phyloP scores from a whole-genome alignment of 2,888 invertebrate genomes.

The Reticulitermes lucifugus region DNA sequence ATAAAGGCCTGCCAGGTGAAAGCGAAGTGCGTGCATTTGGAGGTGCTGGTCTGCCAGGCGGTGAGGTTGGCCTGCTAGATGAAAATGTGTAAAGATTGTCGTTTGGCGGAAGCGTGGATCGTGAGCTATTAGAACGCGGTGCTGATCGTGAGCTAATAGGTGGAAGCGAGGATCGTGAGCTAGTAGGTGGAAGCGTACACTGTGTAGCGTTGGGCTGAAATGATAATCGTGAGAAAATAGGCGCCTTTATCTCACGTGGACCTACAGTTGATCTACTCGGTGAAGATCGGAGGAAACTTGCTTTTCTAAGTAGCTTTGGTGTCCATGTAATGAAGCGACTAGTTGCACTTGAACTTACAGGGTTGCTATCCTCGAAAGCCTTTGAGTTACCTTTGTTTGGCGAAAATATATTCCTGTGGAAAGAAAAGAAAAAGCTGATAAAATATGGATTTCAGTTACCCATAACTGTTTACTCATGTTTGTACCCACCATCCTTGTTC shows the following conservation, averaged over 20 bases:
- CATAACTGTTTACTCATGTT: not conserved
- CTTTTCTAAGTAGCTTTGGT: constrained; percentile 31
- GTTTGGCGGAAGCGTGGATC: not conserved
- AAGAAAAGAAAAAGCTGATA: not conserved
- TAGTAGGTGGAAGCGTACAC: not conserved
- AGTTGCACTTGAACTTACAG: not conserved
- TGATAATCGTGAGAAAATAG: not conserved
- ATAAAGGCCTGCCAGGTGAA: not conserved
- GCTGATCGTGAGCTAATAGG: not conserved
- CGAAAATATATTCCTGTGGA: constrained; percentile 3
- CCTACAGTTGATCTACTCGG: not conserved
- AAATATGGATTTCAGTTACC: not conserved
- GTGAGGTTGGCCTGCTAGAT: not conserved
- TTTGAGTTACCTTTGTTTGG: constrained; percentile 14
- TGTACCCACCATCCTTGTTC: too few relatives aligned
- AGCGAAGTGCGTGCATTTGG: constrained; percentile 2
- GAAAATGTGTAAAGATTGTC: not conserved
- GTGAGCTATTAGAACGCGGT: not conserved
- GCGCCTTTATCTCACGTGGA: not conserved
- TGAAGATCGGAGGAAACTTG: not conserved
- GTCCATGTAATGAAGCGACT: constrained; percentile 41
- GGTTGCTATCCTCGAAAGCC: not conserved
- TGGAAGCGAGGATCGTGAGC: constrained; percentile 15
- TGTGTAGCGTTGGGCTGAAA: not conserved
- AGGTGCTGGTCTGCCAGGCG: not conserved